Percentiles rank a stretch among this genome's conserved stretches.
Conservation (phyloP, 2,113 vertebrate genomes). For the Phalacrocorax pelagicus region DNA sequence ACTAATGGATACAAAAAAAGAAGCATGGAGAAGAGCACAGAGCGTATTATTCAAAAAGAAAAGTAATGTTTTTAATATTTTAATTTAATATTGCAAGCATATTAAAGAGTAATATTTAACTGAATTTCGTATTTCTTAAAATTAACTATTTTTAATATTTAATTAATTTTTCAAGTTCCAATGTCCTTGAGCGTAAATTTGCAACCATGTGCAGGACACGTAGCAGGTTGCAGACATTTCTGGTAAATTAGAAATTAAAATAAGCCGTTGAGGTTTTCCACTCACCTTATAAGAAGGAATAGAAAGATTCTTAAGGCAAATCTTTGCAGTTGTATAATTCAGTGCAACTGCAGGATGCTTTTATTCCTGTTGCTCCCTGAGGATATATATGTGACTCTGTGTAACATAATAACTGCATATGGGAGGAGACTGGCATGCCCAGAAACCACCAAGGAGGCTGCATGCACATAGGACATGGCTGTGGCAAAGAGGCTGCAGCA, state of each 20-base stretch:
- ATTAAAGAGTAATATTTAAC: neutral
- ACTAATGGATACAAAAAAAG: neutral
- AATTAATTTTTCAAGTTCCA: neutral
- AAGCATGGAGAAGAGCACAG: neutral
- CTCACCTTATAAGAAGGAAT: fast-evolving
- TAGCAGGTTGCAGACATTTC: fast-evolving
- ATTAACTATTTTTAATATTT: neutral
- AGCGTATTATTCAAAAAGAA: neutral
- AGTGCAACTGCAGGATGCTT: neutral
- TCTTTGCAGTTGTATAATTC: neutral
- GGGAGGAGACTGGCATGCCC: neutral
- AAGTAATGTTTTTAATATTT: neutral
- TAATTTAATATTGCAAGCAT: neutral
- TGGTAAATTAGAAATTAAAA: neutral
- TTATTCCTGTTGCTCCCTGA: neutral
- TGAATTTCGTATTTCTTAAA: neutral
- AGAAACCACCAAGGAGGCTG: neutral
- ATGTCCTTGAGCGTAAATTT: neutral
- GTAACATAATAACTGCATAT: neutral
- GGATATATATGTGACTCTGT: neutral
- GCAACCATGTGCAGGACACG: neutral
- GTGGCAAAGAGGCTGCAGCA: neutral
- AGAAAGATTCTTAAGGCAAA: neutral
- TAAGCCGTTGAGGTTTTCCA: neutral
- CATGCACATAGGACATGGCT: neutral